Evolutionary conservation across 2,888 invertebrate genomes (phyloP).

Genomic region (Diaperis boleti): DNA sequence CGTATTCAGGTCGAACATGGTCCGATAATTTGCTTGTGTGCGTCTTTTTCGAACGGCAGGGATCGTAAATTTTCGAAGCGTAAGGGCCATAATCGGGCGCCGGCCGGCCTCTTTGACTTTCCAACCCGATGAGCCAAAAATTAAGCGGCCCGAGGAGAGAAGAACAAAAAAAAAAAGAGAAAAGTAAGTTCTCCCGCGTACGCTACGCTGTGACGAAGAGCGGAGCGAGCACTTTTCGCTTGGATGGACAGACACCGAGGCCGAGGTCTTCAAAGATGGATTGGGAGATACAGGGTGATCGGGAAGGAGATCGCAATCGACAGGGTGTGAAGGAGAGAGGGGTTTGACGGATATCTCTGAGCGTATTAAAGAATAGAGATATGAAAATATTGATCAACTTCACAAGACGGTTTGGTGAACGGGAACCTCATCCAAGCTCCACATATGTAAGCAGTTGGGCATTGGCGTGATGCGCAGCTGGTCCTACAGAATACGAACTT

Average conservation of each 20-base stretch:
- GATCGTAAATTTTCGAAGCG: conserved; percentile 43
- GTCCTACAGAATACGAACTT: no score
- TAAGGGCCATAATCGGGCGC: conserved; percentile 50
- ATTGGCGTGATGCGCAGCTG: no score
- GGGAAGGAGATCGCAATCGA: not conserved
- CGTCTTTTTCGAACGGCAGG: conserved; percentile 43
- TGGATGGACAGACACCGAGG: conserved; percentile 19
- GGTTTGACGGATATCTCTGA: not conserved
- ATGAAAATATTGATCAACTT: no score
- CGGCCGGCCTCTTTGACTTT: conserved; percentile 64
- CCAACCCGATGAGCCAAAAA: conserved; percentile 63
- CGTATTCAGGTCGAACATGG: conserved; percentile 45
- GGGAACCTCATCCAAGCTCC: no score
- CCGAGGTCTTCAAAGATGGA: no score
- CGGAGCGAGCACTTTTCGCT: conserved; percentile 11
- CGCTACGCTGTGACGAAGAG: not conserved
- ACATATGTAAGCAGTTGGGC: no score
- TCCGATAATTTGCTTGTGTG: conserved; percentile 44
- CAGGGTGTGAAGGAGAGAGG: not conserved
- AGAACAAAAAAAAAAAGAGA: no score
- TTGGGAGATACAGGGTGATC: not conserved
- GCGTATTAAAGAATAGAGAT: no score
- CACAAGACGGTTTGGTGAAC: no score
- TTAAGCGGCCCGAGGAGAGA: conserved; percentile 57
- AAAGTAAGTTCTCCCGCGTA: conserved; percentile 36